A percentile compares a stretch with the other conserved stretches of the same genome.
phyloP scores from a whole-genome alignment of 2,113 vertebrate species.

The Pteropus alecto region DNA sequence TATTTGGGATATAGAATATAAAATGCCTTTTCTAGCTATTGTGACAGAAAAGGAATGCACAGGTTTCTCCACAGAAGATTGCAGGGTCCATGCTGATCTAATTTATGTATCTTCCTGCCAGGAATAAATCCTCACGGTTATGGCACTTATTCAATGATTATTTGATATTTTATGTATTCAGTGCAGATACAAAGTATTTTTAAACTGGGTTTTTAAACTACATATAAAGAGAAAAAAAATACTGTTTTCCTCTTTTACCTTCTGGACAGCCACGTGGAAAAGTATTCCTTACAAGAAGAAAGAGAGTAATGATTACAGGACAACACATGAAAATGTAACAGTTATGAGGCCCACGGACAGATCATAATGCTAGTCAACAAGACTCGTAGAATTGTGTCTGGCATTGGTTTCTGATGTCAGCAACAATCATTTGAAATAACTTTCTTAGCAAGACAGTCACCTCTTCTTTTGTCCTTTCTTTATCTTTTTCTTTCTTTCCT shows the following conservation, averaged over 20 bases:
- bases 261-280: neutral
- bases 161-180: constrained; percentile 22
- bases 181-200: constrained; percentile 45
- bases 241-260: neutral
- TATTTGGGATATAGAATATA: neutral
- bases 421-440: neutral
- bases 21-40: constrained; percentile 28
- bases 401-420: neutral
- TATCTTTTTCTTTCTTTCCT: neutral
- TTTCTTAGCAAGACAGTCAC: neutral
- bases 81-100: neutral
- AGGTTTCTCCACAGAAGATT: constrained; percentile 58
- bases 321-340: neutral
- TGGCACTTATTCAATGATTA: neutral
- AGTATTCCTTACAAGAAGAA: neutral
- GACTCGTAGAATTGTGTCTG: rapidly evolving
- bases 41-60: constrained; percentile 39
- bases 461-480: neutral
- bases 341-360: neutral
- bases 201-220: constrained; percentile 39
- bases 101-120: constrained; percentile 39
- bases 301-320: neutral
- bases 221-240: constrained; percentile 16
- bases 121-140: constrained; percentile 31
- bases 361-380: neutral